Evolutionary conservation across 1,140 invertebrate species (phyloP), one percentile per base, ranked within the genome.

Genomic region (Amphibalanus amphitrite): DNA sequence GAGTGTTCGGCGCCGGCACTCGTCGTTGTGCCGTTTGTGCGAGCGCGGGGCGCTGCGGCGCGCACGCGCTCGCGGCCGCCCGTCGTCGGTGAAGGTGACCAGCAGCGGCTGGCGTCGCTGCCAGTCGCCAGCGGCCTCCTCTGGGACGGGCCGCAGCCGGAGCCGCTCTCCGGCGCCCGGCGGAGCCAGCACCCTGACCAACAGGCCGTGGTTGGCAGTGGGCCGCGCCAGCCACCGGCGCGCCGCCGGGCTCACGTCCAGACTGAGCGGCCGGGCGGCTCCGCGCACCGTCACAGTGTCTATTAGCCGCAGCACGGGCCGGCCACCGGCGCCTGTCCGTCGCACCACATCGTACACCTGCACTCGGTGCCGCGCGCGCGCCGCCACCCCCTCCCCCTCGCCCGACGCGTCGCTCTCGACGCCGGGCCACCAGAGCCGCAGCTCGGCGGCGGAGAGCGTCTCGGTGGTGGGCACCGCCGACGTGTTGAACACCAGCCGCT

Each of bases 41-140:
- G 77, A 86, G 84, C 47, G 87, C 82, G 76, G 86, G 83, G 40
- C 82, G 78, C 68, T 73, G 70, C 72, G 73, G 69, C 80, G 75
- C 71, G 6, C 73, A 69, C 67, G 73, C 28, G 29, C 30, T 69
- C 69, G 72, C 30, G 71, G 26, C 28, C 73, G 83, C 10, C 87
- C 88, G 78, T 96, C 93, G 78, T 95, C 91, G 28, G 88, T 91
- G 80, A 93, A 96, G 0, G 92, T 86, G 76, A 93, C 88, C 68
- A 97, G 82, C 69, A 91, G 78, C 40, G 83, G 83, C 74, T 80
- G 78, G 71, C 80, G 70, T 28, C 79, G 72, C 38, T 76, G 74
- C 82, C 82, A 82, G 30, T 75, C 75, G 20, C 75, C 70, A 13
- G 78, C 74, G 67, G 71, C 72, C 72, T 86, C 85, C 33, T 82